Evolutionary conservation across 2,113 vertebrate genomes (phyloP).

Genomic region (Embiotoca jacksoni): DNA sequence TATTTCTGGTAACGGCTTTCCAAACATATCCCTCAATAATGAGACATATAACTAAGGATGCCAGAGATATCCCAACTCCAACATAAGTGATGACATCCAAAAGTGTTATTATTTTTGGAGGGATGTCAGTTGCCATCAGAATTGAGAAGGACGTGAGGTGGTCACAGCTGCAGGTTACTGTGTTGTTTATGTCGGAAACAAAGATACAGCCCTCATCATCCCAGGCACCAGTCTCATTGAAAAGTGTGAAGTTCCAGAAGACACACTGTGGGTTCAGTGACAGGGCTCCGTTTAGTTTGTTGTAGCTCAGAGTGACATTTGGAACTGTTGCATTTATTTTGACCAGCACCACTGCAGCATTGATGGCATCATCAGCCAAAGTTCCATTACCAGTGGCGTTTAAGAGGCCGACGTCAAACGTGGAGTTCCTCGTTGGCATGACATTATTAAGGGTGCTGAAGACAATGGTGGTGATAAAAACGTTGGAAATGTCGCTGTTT

Average conservation of each 20-base stretch:
- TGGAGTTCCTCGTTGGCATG: slow-evolving; percentile 69
- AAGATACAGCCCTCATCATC: slow-evolving; percentile 74
- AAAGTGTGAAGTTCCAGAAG: slow-evolving; percentile 85
- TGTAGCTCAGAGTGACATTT: slow-evolving; percentile 79
- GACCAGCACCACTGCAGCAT: slow-evolving; percentile 84
- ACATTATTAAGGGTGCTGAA: slow-evolving; percentile 81
- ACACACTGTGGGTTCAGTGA: slow-evolving; percentile 78
- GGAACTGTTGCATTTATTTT: slow-evolving; percentile 67
- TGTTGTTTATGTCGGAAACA: not conserved
- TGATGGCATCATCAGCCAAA: slow-evolving; percentile 62
- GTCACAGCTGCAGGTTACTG: slow-evolving; percentile 82
- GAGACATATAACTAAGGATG: slow-evolving; percentile 87
- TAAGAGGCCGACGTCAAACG: not conserved
- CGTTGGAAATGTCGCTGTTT: not conserved
- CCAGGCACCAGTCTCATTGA: slow-evolving; percentile 75
- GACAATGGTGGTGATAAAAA: slow-evolving; percentile 77
- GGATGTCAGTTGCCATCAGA: slow-evolving; percentile 83
- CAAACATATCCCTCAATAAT: slow-evolving; percentile 86
- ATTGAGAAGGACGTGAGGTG: slow-evolving; percentile 91
- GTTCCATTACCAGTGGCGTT: slow-evolving; percentile 75
- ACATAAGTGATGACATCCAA: slow-evolving; percentile 80
- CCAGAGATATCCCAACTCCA: slow-evolving; percentile 87
- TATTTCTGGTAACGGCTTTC: slow-evolving; percentile 83
- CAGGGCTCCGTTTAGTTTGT: slow-evolving; percentile 75
- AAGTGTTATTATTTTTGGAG: accelerated